Evolutionary conservation across 2,888 invertebrate species (phyloP), one percentile per base, ranked within the genome.

Genomic region (Priocnemis perturbator): DNA sequence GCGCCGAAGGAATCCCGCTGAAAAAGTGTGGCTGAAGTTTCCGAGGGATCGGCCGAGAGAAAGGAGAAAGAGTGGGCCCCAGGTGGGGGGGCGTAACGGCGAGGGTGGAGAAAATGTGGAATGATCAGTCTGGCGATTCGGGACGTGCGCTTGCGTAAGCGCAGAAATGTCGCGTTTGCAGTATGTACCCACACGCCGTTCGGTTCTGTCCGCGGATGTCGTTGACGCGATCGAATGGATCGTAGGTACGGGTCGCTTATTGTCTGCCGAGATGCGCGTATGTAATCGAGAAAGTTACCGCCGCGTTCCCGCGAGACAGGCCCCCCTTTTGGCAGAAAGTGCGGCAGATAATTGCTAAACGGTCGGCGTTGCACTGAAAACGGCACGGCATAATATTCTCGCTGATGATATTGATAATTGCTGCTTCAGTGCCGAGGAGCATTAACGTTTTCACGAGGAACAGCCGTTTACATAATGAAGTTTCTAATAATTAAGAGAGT

Each of bases 91-190:
- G n/a, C n/a, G n/a, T n/a, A n/a, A n/a, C n/a, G n/a, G n/a, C n/a
- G n/a, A n/a, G n/a, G n/a, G n/a, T n/a, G n/a, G n/a, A n/a, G n/a
- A n/a, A n/a, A n/a, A n/a, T n/a, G n/a, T n/a, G 1, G 37, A 11
- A 9, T 9, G 37, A 37, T 50, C 63, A 52, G 56, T 55, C 26
- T 60, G 68, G 68, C 65, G 68, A 73, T 73, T 73, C 57, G 73
- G 73, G 65, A 72, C 63, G 63, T 21, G 20, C 47, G 63, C 57
- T 73, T 73, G 48, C 69, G 73, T 37, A 74, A 74, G 64, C 53
- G 30, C 47, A 67, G 58, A 21, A 57, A 68, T 58, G 52, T 14
- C 47, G 64, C 53, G 61, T 57, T 69, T 68, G 57, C 62, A 5
- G 26, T 5, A 5, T 70, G 52, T 26, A 75, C 68, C 70, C 78